These are phyloP conservation scores for Drosophila ironensis DNA, from an alignment of 1,140 invertebrate genomes.

Conservation along the genomic window DNA sequence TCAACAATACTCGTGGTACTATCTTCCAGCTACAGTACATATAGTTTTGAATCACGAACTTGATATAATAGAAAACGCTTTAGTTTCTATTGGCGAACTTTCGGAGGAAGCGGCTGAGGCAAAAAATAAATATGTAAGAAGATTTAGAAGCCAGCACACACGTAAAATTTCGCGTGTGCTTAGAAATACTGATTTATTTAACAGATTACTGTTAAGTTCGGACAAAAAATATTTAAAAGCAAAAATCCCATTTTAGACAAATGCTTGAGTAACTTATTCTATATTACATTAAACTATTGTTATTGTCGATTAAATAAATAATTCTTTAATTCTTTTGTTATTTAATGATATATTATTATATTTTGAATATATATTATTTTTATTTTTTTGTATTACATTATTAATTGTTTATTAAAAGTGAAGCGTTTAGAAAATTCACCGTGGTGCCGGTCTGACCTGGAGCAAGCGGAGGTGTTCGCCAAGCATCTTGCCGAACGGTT, in stretches of 20 bases:
- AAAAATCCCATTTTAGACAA: not conserved
- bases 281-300: too few species aligned
- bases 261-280: not conserved
- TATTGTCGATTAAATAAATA: too few species aligned
- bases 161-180: not conserved
- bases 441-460: too few species aligned
- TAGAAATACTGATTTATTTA: not conserved
- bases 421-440: too few species aligned
- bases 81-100: slow-evolving; percentile 6
- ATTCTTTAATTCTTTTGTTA: too few species aligned
- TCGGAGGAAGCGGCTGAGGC: not conserved
- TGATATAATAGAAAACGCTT: not conserved
- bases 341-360: too few species aligned
- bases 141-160: not conserved
- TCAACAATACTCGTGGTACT: slow-evolving; percentile 1
- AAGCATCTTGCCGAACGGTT: too few species aligned
- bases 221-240: not conserved
- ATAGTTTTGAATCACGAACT: not conserved
- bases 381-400: too few species aligned
- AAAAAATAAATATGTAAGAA: not conserved
- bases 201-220: not conserved
- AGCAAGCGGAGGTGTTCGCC: too few species aligned
- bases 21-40: slow-evolving; percentile 2
- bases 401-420: too few species aligned
- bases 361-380: too few species aligned